Evolutionary conservation across 2,113 vertebrate genomes (phyloP).

Genomic region (Macquaria australasica): DNA sequence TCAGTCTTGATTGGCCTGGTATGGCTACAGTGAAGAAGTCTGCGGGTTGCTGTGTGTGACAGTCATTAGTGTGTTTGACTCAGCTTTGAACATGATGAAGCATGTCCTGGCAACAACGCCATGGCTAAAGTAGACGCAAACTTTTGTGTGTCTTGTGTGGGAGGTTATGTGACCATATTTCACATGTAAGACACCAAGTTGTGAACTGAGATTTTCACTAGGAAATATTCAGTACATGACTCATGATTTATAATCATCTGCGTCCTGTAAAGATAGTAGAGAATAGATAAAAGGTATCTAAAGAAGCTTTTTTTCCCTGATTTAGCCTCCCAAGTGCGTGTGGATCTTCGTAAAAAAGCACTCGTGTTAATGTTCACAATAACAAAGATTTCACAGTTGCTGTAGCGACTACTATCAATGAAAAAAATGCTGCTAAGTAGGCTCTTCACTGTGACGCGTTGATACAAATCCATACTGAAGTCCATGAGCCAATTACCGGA

Average conservation of each 20-base stretch:
- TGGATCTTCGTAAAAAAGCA: neutral
- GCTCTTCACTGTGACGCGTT: no score
- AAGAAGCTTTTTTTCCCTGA: neutral
- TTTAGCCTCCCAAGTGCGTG: neutral
- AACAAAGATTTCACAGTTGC: neutral
- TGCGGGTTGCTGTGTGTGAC: constrained; percentile 25
- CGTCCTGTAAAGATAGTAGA: neutral
- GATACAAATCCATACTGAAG: no score
- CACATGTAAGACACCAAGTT: neutral
- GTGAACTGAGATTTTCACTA: neutral
- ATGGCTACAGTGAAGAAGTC: constrained; percentile 19
- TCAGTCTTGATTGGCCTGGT: constrained; percentile 43
- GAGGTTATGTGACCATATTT: neutral
- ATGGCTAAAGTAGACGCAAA: neutral
- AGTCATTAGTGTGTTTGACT: neutral
- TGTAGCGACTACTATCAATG: no score
- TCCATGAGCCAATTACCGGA: no score
- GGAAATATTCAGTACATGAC: neutral
- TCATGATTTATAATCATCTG: neutral
- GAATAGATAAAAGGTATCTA: neutral
- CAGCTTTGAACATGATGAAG: constrained; percentile 11
- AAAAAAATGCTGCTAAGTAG: no score
- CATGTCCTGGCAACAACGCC: neutral
- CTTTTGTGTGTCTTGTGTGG: neutral
- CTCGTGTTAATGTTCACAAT: neutral